phyloP scores from a whole-genome alignment of 2,797 vertebrate species.

The Notolabrus celidotus region DNA sequence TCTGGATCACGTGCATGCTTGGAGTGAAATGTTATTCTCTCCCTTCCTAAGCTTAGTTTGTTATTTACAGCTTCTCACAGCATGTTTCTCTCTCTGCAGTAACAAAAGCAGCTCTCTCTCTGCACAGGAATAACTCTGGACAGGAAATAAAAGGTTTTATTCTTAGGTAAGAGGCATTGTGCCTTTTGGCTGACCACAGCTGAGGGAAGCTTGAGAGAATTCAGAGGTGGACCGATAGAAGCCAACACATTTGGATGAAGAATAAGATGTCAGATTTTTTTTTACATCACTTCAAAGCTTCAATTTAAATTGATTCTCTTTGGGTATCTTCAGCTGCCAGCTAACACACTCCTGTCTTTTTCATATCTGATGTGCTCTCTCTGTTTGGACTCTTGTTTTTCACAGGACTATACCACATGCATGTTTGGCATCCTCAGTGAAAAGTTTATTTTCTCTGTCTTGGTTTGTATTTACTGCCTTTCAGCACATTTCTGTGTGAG shows the following conservation, averaged over 20 bases:
- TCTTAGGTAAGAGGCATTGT: neutral
- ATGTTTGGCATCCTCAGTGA: constrained; percentile 76
- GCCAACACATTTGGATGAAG: too few relatives aligned
- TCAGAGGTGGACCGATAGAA: neutral
- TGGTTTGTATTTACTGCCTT: constrained; percentile 6
- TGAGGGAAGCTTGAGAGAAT: neutral
- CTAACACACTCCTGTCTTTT: too few relatives aligned
- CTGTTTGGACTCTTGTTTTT: too few relatives aligned
- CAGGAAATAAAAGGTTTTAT: neutral
- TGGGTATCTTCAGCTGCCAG: too few relatives aligned
- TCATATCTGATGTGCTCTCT: too few relatives aligned
- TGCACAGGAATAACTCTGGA: constrained; percentile 34
- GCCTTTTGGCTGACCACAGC: neutral
- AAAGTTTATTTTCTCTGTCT: constrained; percentile 1
- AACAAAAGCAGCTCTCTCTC: constrained; percentile 31
- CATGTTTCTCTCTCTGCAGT: constrained; percentile 29
- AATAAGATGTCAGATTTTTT: too few relatives aligned
- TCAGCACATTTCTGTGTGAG: constrained; percentile 12
- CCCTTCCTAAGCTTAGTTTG: constrained; percentile 5
- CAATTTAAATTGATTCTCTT: too few relatives aligned
- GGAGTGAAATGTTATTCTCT: constrained; percentile 6
- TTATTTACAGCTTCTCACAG: constrained; percentile 10
- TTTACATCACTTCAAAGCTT: too few relatives aligned
- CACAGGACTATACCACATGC: constrained; percentile 33
- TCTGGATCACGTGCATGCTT: constrained; percentile 71